Percentiles rank a stretch among this genome's conserved stretches.
Conservation (phyloP, 2,797 vertebrate genomes). For the Eulemur albifrons region DNA sequence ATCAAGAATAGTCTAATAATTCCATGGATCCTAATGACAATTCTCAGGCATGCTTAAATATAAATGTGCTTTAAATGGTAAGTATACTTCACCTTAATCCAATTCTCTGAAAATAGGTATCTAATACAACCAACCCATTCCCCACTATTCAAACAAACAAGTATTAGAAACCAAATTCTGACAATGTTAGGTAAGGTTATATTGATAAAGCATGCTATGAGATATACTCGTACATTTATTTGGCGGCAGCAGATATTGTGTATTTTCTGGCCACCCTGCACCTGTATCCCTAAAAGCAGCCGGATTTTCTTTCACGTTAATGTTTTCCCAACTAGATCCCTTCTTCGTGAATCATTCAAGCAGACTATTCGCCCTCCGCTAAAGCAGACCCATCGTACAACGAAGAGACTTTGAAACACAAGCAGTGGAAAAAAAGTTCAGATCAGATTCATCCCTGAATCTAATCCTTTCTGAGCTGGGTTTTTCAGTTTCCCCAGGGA, state of each 20-base stretch:
- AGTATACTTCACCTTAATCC: neutral
- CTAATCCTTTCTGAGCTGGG: neutral
- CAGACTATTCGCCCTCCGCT: neutral
- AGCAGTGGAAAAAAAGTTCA: neutral
- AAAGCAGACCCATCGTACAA: neutral
- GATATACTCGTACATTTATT: accelerated
- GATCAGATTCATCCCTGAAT: neutral
- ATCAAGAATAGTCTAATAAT: neutral
- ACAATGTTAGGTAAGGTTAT: neutral
- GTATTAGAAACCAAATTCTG: neutral
- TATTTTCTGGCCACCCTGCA: neutral
- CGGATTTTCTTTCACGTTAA: neutral
- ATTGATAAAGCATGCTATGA: neutral
- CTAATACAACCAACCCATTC: neutral
- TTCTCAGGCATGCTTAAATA: neutral
- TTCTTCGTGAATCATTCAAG: neutral
- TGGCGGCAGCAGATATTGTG: neutral
- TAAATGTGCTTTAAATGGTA: neutral
- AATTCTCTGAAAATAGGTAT: neutral
- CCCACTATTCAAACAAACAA: neutral
- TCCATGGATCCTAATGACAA: neutral
- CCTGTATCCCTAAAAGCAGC: neutral
- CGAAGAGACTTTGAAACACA: neutral
- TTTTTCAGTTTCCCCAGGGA: neutral
- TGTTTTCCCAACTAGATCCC: neutral